Evolutionary conservation across 2,113 vertebrate species (phyloP).

Genomic region (Ameiurus melas): DNA sequence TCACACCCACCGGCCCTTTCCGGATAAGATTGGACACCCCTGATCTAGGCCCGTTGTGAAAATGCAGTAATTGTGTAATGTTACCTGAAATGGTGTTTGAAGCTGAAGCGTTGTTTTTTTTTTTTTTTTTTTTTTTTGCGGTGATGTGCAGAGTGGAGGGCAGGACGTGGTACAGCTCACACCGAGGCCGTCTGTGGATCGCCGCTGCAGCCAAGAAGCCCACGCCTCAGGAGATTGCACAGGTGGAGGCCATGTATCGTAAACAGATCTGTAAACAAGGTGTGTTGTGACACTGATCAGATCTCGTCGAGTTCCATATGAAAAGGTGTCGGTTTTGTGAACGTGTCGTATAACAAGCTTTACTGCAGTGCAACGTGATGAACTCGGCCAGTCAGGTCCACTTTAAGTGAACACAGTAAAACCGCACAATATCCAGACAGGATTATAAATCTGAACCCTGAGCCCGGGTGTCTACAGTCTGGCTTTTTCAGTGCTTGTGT

Average conservation of each 20-base stretch:
- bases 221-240: slow-evolving; percentile 83
- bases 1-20: too few relatives aligned
- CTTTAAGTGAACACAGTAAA: neutral
- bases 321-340: neutral
- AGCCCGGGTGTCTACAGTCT: neutral
- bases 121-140: slow-evolving; percentile 1
- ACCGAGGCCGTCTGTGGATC: slow-evolving; percentile 93
- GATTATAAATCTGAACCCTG: neutral
- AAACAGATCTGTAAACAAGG: slow-evolving; percentile 79
- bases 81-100: too few relatives aligned
- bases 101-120: neutral
- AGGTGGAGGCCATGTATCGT: slow-evolving; percentile 85
- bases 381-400: slow-evolving; percentile 1
- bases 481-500: neutral
- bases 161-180: slow-evolving; percentile 92
- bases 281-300: slow-evolving; percentile 55
- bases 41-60: neutral
- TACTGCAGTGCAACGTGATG: neutral
- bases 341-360: neutral
- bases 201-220: slow-evolving; percentile 90
- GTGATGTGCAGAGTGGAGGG: slow-evolving; percentile 85
- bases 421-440: neutral
- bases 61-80: neutral
- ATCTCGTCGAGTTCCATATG: too few relatives aligned
- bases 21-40: too few relatives aligned